Evolutionary conservation across 1,140 invertebrate genomes (phyloP).

Genomic region (Meloidogyne exigua): DNA sequence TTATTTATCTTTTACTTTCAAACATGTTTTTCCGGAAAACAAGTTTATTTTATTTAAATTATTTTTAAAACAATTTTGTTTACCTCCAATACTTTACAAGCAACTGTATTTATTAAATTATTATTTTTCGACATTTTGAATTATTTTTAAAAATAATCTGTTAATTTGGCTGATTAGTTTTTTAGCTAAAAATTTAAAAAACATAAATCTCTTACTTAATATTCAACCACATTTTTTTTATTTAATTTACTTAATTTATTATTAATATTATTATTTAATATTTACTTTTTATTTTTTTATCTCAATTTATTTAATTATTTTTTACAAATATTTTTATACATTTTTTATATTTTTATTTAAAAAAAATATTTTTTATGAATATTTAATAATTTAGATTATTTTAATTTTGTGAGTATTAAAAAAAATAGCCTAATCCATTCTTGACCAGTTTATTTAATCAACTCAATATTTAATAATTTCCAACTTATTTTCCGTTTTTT

Average conservation of each 20-base stretch:
- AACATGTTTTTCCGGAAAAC: no score
- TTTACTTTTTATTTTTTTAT: not conserved
- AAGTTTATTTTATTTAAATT: no score
- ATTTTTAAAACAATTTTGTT: no score
- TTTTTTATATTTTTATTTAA: not conserved
- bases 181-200: not conserved
- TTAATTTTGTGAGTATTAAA: not conserved
- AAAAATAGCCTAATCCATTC: not conserved
- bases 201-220: not conserved
- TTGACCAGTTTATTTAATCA: not conserved
- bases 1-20: no score
- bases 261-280: not conserved
- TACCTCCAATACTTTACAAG: no score
- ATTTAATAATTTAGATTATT: not conserved
- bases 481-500: not conserved
- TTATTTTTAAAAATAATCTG: not conserved
- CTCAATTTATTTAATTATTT: not conserved
- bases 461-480: not conserved
- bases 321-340: not conserved
- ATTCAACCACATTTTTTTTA: not conserved
- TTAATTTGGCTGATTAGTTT: conserved; percentile 2
- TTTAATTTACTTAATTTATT: conserved; percentile 2
- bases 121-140: not conserved
- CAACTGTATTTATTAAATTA: not conserved
- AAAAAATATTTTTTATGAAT: no score